Percentiles rank a stretch among this genome's conserved stretches.
These are phyloP conservation scores for Drosophila neotestacea DNA, from an alignment of 2,888 invertebrate species.

Conservation along the genomic window DNA sequence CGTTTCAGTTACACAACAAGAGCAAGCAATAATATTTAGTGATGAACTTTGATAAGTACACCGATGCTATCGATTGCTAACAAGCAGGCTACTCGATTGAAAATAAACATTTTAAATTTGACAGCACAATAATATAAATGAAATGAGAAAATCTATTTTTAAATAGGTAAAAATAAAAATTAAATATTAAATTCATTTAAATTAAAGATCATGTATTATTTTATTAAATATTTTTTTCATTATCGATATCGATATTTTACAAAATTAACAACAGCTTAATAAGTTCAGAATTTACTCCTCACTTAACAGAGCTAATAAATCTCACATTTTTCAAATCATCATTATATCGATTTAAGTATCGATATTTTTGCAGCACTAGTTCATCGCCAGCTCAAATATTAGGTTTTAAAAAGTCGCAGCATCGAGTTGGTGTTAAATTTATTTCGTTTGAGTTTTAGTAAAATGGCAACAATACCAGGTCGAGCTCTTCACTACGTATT, in stretches of 20 bases:
- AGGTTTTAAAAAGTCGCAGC: slow-evolving; percentile 23
- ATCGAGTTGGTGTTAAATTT: background rate
- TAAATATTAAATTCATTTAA: too few species aligned
- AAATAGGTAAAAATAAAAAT: background rate
- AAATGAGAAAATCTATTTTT: too few species aligned
- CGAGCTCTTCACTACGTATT: slow-evolving; percentile 98
- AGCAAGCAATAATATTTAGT: slow-evolving; percentile 41
- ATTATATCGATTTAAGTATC: too few species aligned
- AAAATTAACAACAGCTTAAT: slow-evolving; percentile 6
- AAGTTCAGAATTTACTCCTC: slow-evolving; percentile 22
- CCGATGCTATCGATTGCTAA: slow-evolving; percentile 38
- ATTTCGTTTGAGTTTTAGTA: background rate
- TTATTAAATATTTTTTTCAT: too few species aligned
- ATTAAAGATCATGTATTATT: too few species aligned
- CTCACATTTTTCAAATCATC: too few species aligned
- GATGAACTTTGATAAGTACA: slow-evolving; percentile 32
- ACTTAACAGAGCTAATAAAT: background rate
- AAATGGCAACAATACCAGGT: slow-evolving; percentile 86
- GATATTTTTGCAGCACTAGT: background rate
- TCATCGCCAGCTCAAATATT: slow-evolving; percentile 1
- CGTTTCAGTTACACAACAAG: slow-evolving; percentile 71
- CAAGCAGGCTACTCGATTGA: slow-evolving; percentile 6
- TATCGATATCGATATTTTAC: background rate
- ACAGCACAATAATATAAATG: background rate
- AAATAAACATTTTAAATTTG: background rate